phyloP scores from a whole-genome alignment of 2,888 invertebrate species.

The Euplexia lucipara region DNA sequence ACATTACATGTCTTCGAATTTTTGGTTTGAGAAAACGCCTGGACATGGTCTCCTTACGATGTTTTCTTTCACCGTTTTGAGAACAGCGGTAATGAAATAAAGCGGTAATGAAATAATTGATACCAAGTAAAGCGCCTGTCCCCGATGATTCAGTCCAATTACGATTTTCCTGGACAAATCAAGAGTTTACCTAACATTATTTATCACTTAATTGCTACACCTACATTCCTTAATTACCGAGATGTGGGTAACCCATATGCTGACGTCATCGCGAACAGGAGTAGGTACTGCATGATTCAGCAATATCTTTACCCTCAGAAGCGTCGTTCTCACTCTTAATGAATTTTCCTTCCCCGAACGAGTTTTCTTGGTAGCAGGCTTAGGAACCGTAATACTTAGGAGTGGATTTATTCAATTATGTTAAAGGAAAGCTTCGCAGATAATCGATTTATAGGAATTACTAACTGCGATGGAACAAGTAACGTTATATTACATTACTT shows the following conservation, averaged over 20 bases:
- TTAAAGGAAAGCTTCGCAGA: not conserved
- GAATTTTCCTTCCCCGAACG: constrained; percentile 22
- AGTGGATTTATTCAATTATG: constrained; percentile 22
- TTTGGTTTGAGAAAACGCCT: too few species aligned
- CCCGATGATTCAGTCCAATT: constrained; percentile 2
- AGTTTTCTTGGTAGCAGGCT: constrained; percentile 12
- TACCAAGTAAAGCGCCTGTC: too few species aligned
- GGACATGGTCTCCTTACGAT: too few species aligned
- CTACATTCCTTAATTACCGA: constrained; percentile 32
- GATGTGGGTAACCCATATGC: constrained; percentile 36
- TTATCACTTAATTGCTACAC: constrained; percentile 17
- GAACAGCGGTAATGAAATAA: too few species aligned
- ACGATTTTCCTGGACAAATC: constrained; percentile 6
- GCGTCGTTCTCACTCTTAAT: constrained; percentile 26
- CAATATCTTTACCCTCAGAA: constrained; percentile 21
- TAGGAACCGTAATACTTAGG: not conserved
- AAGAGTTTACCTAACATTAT: constrained; percentile 8
- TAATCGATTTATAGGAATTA: constrained; percentile 29
- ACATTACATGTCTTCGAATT: too few species aligned
- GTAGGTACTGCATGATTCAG: constrained; percentile 40
- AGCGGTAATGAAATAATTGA: too few species aligned
- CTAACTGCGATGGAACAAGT: constrained; percentile 3
- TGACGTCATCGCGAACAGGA: constrained; percentile 35
- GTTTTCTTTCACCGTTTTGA: too few species aligned
- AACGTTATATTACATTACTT: constrained; percentile 1